These are phyloP conservation scores for Pandion haliaetus DNA, from an alignment of 2,113 vertebrate species.

Conservation along the genomic window DNA sequence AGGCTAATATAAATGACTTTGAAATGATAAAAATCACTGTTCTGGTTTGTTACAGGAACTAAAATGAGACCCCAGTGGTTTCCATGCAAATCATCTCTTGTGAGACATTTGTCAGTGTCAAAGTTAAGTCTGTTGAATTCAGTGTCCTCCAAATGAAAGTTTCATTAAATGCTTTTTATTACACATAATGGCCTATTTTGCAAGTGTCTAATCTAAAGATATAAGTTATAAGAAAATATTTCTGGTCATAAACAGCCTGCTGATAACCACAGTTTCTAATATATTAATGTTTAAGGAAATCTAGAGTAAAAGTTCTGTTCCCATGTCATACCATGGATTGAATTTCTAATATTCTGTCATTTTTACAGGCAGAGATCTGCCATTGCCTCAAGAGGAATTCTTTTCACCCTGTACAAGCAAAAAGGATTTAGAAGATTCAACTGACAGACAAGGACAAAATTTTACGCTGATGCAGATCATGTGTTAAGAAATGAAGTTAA, in stretches of 20 bases:
- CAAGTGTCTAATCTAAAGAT: slow-evolving; percentile 47
- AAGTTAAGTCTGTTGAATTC: slow-evolving; percentile 41
- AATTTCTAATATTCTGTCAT: background rate
- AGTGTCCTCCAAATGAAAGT: slow-evolving; percentile 35
- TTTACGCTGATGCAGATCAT: background rate
- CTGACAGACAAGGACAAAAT: background rate
- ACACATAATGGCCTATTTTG: slow-evolving; percentile 38
- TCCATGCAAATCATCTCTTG: slow-evolving; percentile 52
- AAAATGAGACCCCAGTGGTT: slow-evolving; percentile 54
- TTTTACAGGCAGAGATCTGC: background rate
- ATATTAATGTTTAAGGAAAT: background rate
- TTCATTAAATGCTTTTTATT: slow-evolving; percentile 61
- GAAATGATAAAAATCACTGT: slow-evolving; percentile 57
- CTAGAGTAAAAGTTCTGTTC: background rate
- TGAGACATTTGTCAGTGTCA: slow-evolving; percentile 61
- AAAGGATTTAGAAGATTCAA: background rate
- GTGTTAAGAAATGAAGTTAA: background rate
- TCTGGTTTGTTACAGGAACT: slow-evolving; percentile 57
- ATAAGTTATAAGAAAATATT: slow-evolving; percentile 38
- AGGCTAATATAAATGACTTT: slow-evolving; percentile 41
- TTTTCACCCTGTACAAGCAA: background rate
- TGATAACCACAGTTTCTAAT: slow-evolving; percentile 31
- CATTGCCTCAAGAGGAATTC: background rate
- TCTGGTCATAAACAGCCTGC: slow-evolving; percentile 27
- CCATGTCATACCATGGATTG: background rate